These are phyloP conservation scores for Labeo calbasu DNA, from an alignment of 2,797 vertebrate genomes.

Conservation along the genomic window DNA sequence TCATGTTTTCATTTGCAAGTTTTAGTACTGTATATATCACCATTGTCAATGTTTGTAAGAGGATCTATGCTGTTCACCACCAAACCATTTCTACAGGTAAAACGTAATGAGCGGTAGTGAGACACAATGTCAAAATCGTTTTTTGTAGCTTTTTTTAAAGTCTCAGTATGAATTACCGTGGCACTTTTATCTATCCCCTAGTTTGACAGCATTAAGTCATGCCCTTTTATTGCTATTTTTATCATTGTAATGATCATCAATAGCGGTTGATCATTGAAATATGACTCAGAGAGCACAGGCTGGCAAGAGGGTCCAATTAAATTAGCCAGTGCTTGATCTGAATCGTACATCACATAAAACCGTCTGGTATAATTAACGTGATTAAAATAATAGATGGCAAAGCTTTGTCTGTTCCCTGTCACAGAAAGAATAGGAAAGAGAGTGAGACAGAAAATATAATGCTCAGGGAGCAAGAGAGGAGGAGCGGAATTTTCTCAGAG, in stretches of 20 bases:
- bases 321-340: constrained; percentile 74
- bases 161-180: constrained; percentile 9
- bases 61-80: not conserved
- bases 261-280: constrained; percentile 71
- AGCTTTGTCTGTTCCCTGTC: constrained; percentile 44
- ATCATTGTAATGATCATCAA: constrained; percentile 60
- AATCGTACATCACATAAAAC: constrained; percentile 68
- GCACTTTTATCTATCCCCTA: constrained; percentile 31
- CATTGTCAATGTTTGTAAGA: not conserved
- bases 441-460: constrained; percentile 9
- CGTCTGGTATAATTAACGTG: constrained; percentile 62
- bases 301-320: constrained; percentile 64
- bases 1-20: too few species aligned
- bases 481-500: not conserved
- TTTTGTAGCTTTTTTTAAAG: not conserved
- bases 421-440: not conserved
- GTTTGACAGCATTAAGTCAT: constrained; percentile 63
- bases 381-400: constrained; percentile 48
- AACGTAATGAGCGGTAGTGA: not conserved
- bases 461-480: not conserved
- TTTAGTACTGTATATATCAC: too few species aligned
- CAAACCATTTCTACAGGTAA: not conserved
- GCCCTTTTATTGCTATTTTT: constrained; percentile 70
- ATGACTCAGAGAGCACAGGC: constrained; percentile 23
- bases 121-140: constrained; percentile 1